phyloP scores from a whole-genome alignment of 1,140 invertebrate species.

The Phymastichus coffea region DNA sequence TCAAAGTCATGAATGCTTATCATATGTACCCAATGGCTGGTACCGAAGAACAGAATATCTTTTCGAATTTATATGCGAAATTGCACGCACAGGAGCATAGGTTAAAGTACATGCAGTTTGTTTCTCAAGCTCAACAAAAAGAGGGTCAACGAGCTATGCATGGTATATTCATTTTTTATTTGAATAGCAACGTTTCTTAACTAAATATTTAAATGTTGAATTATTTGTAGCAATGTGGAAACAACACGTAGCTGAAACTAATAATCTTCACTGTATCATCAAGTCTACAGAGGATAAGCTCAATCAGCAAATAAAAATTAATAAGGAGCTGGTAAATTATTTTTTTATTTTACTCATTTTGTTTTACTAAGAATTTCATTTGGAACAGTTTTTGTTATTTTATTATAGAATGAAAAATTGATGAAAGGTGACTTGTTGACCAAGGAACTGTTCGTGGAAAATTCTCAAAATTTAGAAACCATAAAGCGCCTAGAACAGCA shows the following conservation, averaged over 20 bases:
- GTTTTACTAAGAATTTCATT: constrained; percentile 13
- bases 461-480: constrained; percentile 68
- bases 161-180: constrained; percentile 49
- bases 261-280: constrained; percentile 61
- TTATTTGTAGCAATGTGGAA: constrained; percentile 61
- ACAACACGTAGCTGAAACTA: constrained; percentile 63
- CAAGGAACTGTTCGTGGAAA: constrained; percentile 80
- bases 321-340: constrained; percentile 55
- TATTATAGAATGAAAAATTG: constrained; percentile 59
- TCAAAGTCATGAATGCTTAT: constrained; percentile 32
- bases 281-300: constrained; percentile 63
- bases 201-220: constrained; percentile 7
- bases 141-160: constrained; percentile 65
- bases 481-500: constrained; percentile 67
- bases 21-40: constrained; percentile 35
- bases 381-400: neutral
- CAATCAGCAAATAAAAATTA: constrained; percentile 63
- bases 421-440: constrained; percentile 72
- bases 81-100: constrained; percentile 61
- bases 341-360: constrained; percentile 24
- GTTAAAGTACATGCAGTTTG: constrained; percentile 61
- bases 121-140: constrained; percentile 62
- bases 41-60: constrained; percentile 47
- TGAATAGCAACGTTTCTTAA: constrained; percentile 7
- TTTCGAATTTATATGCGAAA: constrained; percentile 55